These are phyloP conservation scores for Lacerta viridis DNA, from an alignment of 2,797 vertebrate species.

Conservation along the genomic window DNA sequence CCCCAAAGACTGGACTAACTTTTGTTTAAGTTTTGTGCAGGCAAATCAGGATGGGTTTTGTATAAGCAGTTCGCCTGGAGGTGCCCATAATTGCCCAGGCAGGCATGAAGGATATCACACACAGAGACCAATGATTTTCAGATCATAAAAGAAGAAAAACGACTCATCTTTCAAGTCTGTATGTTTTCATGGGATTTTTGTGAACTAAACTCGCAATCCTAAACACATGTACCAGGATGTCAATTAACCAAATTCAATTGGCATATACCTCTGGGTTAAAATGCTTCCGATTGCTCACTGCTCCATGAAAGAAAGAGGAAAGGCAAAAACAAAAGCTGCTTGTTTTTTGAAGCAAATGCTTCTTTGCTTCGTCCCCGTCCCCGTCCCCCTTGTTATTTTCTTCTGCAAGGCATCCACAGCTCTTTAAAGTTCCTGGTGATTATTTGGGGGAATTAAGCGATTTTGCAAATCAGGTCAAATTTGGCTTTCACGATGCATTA, in stretches of 20 bases:
- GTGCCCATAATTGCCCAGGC: neutral
- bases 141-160: neutral
- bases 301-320: slow-evolving; percentile 8
- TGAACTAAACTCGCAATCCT: neutral
- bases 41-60: too few relatives aligned
- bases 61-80: too few relatives aligned
- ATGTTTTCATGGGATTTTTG: neutral
- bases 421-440: slow-evolving; percentile 34
- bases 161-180: neutral
- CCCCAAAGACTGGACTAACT: too few relatives aligned
- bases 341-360: fast-evolving
- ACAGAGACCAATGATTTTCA: neutral
- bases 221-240: neutral
- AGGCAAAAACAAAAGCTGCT: neutral
- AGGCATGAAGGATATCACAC: neutral
- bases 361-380: neutral
- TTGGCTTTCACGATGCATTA: slow-evolving; percentile 28
- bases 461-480: slow-evolving; percentile 34
- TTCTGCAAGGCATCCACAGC: slow-evolving; percentile 28
- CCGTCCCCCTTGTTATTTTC: neutral
- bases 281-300: neutral
- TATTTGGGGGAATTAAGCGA: slow-evolving; percentile 32
- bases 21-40: too few relatives aligned
- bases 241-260: neutral
- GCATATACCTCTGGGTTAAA: neutral